Base-by-base conservation (phyloP, 2,888 invertebrate genomes). In the Pollenia griseotomentosa region DNA sequence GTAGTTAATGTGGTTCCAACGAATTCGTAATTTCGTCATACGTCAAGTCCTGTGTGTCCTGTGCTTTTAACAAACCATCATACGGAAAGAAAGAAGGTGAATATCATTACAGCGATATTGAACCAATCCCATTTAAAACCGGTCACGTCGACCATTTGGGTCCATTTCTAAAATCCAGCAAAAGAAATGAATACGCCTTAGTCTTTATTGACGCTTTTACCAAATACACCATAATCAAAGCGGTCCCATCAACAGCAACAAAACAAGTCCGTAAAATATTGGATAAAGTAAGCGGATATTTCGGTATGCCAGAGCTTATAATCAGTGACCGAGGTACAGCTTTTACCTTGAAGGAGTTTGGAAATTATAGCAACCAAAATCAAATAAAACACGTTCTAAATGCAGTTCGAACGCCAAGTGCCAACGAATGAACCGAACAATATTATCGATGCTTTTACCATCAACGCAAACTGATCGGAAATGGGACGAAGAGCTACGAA, bases 51-150 rank as follows among this genome's bases (percentile, higher is more conserved):
- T 51, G 61, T 19, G 23, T 19, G 19, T 19, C 19, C 19, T 94
- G 93, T 84, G 65, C 92, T 1, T 92, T 91, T 68, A 89, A 90
- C 33, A 93, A 93, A 87, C 57, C 61, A 5, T 40, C 19, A 9
- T 73, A 80, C 7, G 80, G 83, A 1, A 46, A 11, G 16, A 74
- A 73, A 55, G 81, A 84, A 40, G 71, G 73, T 14, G 51, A 85
- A 48, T 73, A 75, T 42, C 87, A 82, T 48, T 70, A 16, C 23
- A 16, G 33, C 33, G 8, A 48, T 2, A 14, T 51, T 9, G 33
- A 23, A 4, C 48, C 33, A 8, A n/a, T 51, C 23, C 66, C 48
- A 19, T 33, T 68, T 68, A 68, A 33, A 33, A 51, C 66, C 4
- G 1, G 48, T 0, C 66, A 48, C 14, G 14, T 48, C 33, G 51